Evolutionary conservation across 2,797 vertebrate genomes (phyloP).

Genomic region (Bovichtus diacanthus): DNA sequence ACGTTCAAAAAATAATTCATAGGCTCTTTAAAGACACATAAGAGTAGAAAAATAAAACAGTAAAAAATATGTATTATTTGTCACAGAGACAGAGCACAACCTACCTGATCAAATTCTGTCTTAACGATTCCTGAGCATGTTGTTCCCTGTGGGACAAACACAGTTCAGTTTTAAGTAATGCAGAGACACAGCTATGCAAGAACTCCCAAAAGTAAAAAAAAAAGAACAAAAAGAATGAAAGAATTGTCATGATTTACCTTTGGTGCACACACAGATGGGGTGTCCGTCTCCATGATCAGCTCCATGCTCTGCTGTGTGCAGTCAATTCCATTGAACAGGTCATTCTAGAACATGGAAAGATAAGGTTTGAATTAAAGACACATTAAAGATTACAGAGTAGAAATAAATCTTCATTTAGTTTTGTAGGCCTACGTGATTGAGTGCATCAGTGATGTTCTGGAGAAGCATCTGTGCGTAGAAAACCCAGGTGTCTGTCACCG

Average conservation of each 20-base stretch:
- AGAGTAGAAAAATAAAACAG: background rate
- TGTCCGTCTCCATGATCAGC: conserved; percentile 63
- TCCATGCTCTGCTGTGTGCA: conserved; percentile 72
- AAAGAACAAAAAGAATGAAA: background rate
- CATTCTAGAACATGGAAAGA: conserved; percentile 51
- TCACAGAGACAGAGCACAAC: background rate
- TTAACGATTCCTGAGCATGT: conserved; percentile 57
- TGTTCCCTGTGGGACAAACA: conserved; percentile 49
- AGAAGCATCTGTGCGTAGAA: conserved; percentile 63
- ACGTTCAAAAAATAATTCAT: background rate
- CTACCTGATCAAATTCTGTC: conserved; percentile 73
- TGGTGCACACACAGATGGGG: conserved; percentile 71
- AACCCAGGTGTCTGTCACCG: conserved; percentile 54
- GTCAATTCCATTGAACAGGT: conserved; percentile 77
- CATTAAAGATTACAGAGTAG: background rate
- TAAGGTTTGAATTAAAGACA: background rate
- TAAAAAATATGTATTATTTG: background rate
- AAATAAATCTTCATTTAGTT: background rate
- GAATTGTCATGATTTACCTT: conserved; percentile 56
- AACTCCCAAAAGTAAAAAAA: no score
- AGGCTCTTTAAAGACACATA: background rate
- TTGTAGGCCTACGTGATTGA: conserved; percentile 54
- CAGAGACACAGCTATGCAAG: background rate
- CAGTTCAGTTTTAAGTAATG: background rate
- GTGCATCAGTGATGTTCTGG: conserved; percentile 57